Percentiles rank a stretch among this genome's conserved stretches.
These are phyloP conservation scores for Nephrotoma flavescens DNA, from an alignment of 2,888 invertebrate species.

Conservation along the genomic window DNA sequence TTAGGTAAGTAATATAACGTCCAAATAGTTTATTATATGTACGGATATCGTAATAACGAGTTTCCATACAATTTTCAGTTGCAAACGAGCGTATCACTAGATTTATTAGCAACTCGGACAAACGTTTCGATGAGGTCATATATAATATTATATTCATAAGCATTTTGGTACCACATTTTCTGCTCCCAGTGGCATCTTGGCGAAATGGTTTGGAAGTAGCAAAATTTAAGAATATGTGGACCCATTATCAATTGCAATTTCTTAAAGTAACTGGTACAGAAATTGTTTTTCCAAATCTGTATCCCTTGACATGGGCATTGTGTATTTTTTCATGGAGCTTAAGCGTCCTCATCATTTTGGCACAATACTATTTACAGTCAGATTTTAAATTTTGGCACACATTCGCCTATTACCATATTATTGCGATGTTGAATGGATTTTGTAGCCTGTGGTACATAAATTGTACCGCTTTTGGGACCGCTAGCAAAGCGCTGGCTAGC, in stretches of 20 bases:
- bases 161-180: constrained; percentile 53
- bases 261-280: constrained; percentile 45
- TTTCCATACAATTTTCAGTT: constrained; percentile 20
- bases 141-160: constrained; percentile 61
- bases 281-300: constrained; percentile 49
- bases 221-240: constrained; percentile 67
- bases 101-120: constrained; percentile 42
- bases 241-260: constrained; percentile 45
- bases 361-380: constrained; percentile 54
- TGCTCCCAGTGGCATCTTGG: constrained; percentile 55
- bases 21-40: neutral
- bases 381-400: constrained; percentile 60
- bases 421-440: constrained; percentile 59
- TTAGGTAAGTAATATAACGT: constrained; percentile 10
- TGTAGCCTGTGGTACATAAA: constrained; percentile 57
- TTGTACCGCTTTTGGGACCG: constrained; percentile 48
- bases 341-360: constrained; percentile 48
- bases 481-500: constrained; percentile 45
- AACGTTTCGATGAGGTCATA: constrained; percentile 57
- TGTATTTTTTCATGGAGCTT: constrained; percentile 52
- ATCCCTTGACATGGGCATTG: constrained; percentile 44
- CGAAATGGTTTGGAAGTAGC: constrained; percentile 55
- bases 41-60: neutral
- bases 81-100: constrained; percentile 38
- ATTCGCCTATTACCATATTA: constrained; percentile 55